A percentile compares a stretch with the other conserved stretches of the same genome.
Conservation (phyloP, 2,113 vertebrate species). For the Hemichromis elongatus region DNA sequence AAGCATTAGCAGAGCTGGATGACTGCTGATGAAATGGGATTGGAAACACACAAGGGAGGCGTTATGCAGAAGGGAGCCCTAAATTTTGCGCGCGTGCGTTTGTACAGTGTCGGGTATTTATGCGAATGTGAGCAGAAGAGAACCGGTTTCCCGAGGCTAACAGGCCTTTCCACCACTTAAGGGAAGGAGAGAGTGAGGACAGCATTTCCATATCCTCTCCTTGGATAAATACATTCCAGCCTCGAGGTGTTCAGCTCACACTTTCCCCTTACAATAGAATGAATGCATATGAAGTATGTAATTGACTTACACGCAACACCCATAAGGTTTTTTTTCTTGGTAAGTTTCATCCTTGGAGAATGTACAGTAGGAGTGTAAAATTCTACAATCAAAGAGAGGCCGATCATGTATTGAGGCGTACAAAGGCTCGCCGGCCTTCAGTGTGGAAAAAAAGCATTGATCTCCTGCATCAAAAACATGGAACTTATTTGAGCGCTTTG, state of each 20-base stretch:
- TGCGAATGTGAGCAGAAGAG: slow-evolving; percentile 2
- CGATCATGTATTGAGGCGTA: background rate
- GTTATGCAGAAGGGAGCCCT: slow-evolving; percentile 1
- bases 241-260: slow-evolving; percentile 40
- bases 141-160: slow-evolving; percentile 23
- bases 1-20: slow-evolving; percentile 26
- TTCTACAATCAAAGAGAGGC: slow-evolving; percentile 23
- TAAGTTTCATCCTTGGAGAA: slow-evolving; percentile 34
- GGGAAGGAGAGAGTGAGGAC: slow-evolving; percentile 11
- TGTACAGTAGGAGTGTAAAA: slow-evolving; percentile 18
- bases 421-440: slow-evolving; percentile 7
- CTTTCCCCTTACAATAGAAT: slow-evolving; percentile 11
- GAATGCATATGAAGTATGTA: slow-evolving; percentile 49
- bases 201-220: slow-evolving; percentile 41
- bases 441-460: background rate
- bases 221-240: slow-evolving; percentile 40
- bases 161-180: slow-evolving; percentile 30
- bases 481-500: background rate
- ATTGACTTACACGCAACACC: slow-evolving; percentile 55
- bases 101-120: background rate
- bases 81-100: background rate
- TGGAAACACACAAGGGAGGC: slow-evolving; percentile 21
- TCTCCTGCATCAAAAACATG: slow-evolving; percentile 40
- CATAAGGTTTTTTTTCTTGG: slow-evolving; percentile 11
- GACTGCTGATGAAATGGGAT: slow-evolving; percentile 41